These are phyloP conservation scores for Drosophila sucinea DNA, from an alignment of 1,140 invertebrate genomes.

Conservation along the genomic window DNA sequence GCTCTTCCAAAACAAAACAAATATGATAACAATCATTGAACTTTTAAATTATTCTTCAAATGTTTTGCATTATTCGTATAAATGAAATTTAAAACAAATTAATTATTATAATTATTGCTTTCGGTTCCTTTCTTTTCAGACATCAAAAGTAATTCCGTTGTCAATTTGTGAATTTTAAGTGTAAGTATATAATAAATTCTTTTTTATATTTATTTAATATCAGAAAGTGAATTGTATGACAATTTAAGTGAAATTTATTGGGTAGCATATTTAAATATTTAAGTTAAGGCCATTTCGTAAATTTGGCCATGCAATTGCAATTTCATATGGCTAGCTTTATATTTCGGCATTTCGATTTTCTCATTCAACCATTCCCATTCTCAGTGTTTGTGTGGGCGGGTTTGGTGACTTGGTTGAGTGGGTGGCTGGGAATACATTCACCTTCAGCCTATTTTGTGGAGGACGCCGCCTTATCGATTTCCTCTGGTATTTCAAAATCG, in stretches of 20 bases:
- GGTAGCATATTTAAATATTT: neutral
- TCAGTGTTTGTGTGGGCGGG: constrained; percentile 6
- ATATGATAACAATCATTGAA: too few species aligned
- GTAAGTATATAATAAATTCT: constrained; percentile 32
- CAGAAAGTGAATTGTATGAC: neutral
- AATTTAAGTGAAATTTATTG: constrained; percentile 2
- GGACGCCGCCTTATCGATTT: constrained; percentile 63
- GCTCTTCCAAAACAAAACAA: too few species aligned
- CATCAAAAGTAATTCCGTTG: neutral
- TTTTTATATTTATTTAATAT: neutral
- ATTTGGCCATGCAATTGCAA: constrained; percentile 1
- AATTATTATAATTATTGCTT: too few species aligned
- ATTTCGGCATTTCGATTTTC: constrained; percentile 11
- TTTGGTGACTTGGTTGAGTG: neutral
- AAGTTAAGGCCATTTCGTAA: neutral
- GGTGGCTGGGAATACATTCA: constrained; percentile 43
- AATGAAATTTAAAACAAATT: too few species aligned
- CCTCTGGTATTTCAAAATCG: constrained; percentile 40
- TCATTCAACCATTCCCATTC: constrained; percentile 3
- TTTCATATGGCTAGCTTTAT: neutral
- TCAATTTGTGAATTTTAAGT: constrained; percentile 24
- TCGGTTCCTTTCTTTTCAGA: constrained; percentile 16
- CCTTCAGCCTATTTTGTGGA: constrained; percentile 43
- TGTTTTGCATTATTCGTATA: too few species aligned
- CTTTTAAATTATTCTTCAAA: too few species aligned